phyloP scores from a whole-genome alignment of 2,888 invertebrate species.

The Thalpophila matura region DNA sequence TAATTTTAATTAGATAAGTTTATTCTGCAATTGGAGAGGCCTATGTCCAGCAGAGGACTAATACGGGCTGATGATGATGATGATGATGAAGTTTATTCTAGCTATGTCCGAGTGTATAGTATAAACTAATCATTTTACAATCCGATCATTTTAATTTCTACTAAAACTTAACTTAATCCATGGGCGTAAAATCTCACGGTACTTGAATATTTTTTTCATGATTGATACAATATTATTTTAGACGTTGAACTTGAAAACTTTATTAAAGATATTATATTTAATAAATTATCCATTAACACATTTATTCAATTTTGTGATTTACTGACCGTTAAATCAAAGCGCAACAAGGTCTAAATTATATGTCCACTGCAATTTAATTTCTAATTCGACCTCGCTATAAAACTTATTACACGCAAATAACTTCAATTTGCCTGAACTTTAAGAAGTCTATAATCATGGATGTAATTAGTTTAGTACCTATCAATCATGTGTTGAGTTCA shows the following conservation, averaged over 20 bases:
- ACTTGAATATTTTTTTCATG: not conserved
- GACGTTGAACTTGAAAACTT: constrained; percentile 19
- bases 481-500: constrained; percentile 38
- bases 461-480: constrained; percentile 34
- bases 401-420: constrained; percentile 40
- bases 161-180: not conserved
- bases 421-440: constrained; percentile 12
- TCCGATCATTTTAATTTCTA: constrained; percentile 3
- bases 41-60: too few relatives aligned
- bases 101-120: not conserved
- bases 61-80: too few relatives aligned
- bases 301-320: constrained; percentile 1
- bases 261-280: not conserved
- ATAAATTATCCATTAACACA: not conserved
- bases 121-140: not conserved
- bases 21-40: too few relatives aligned
- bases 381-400: constrained; percentile 24
- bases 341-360: constrained; percentile 11
- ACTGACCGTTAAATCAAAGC: constrained; percentile 20
- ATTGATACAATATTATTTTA: not conserved
- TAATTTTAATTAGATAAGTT: too few relatives aligned
- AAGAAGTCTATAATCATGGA: constrained; percentile 16
- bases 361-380: constrained; percentile 5
- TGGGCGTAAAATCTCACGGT: constrained; percentile 35
- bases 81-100: too few relatives aligned